A percentile compares a stretch with the other conserved stretches of the same genome.
Conservation (phyloP, 2,888 invertebrate species). For the Acronicta aceris region DNA sequence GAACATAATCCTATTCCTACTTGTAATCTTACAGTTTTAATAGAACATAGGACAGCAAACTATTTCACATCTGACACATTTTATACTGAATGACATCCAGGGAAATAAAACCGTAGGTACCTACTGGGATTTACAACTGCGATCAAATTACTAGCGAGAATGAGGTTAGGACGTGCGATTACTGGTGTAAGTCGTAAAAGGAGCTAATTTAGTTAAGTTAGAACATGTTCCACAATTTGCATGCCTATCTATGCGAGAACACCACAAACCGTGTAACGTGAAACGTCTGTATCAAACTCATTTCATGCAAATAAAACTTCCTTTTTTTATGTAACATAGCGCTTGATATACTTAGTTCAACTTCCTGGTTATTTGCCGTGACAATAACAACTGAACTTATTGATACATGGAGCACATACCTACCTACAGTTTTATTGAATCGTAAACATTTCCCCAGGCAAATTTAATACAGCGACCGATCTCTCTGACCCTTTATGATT, state of each 20-base stretch:
- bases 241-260: constrained; percentile 38
- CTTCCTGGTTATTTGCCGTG: constrained; percentile 12
- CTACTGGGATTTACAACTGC: constrained; percentile 6
- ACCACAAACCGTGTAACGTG: constrained; percentile 28
- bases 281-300: constrained; percentile 48
- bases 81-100: constrained; percentile 10
- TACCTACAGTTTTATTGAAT: constrained; percentile 75
- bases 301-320: constrained; percentile 40
- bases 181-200: constrained; percentile 20
- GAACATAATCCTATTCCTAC: not conserved
- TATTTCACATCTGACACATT: constrained; percentile 17
- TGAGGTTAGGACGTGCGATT: constrained; percentile 27
- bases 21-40: too few species aligned
- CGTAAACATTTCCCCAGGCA: constrained; percentile 71
- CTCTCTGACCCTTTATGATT: constrained; percentile 73
- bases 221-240: constrained; percentile 43
- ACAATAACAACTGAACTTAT: constrained; percentile 22
- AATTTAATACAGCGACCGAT: constrained; percentile 68
- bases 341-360: constrained; percentile 15
- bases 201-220: constrained; percentile 46
- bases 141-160: constrained; percentile 31
- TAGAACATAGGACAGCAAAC: too few species aligned
- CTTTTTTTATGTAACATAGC: constrained; percentile 10
- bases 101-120: constrained; percentile 21
- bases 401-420: constrained; percentile 7